Base-by-base conservation (phyloP, 1,140 invertebrate species). In the Apis laboriosa region DNA sequence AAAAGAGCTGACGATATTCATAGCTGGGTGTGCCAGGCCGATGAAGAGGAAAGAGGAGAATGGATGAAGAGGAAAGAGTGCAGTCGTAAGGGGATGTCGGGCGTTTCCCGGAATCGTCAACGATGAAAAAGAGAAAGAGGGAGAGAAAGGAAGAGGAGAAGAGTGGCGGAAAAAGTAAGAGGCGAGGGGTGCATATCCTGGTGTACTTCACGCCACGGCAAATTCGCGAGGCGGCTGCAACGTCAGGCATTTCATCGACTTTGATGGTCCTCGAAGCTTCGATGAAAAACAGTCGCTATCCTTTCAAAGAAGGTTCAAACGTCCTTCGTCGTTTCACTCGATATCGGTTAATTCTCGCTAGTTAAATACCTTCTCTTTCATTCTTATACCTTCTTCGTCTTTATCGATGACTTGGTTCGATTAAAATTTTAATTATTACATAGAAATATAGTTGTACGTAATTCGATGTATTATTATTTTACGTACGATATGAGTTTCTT, bases 1-100 rank as follows among this genome's bases (percentile, higher is more conserved):
- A 91, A 91, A 90, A 91, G 87, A 88, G 89, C 89, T 90, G 86
- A 91, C 87, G 87, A 90, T 91, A 90, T 90, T 90, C 86, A 91
- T 89, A 90, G 80, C 83, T 28, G 82, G 71, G 85, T 64, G 72
- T 66, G 61, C n/a, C 75, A 58, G 49, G 43, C 43, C 34, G 21
- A 7, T 13, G n/a, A 63, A 19, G 53, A 55, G 13, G 53, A 13
- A 55, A 5, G 13, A 43, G 49, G n/a, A 55, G 2, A 12, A 24
- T 43, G 34, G 49, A 60, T 21, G 19, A 2, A 9, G 28, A 9
- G 28, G 64, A 66, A 61, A 68, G 80, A 66, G 80, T 51, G 68
- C 56, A 80, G 73, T 61, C 49, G 74, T 72, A 77, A 85, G 84
- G 74, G 84, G 80, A 83, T 68, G 80, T 83, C 80, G 75, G 84